Evolutionary conservation across 2,888 invertebrate genomes (phyloP).

Genomic region (Strigamia transsilvanica): DNA sequence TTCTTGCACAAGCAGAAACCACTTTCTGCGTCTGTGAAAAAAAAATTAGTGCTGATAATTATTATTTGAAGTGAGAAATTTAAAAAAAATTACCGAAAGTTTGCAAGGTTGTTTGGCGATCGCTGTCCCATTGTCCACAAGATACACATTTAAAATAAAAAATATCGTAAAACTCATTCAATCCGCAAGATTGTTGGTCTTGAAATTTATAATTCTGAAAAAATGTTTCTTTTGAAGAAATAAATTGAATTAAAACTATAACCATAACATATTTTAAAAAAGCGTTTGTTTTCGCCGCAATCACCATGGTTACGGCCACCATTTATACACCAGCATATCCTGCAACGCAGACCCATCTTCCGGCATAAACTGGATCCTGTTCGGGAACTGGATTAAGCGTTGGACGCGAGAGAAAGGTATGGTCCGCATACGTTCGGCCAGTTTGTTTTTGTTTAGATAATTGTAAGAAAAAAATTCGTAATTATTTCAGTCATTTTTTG

Average conservation of each 20-base stretch:
- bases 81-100: neutral
- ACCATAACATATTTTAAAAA: neutral
- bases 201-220: neutral
- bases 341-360: neutral
- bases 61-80: no score
- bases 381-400: neutral
- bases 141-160: conserved; percentile 21
- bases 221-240: neutral
- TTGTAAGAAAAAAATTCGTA: neutral
- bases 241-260: neutral
- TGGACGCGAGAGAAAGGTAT: neutral
- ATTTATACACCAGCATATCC: neutral
- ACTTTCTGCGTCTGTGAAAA: neutral
- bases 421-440: neutral
- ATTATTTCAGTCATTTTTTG: neutral
- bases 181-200: neutral
- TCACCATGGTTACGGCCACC: conserved; percentile 40
- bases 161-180: conserved; percentile 14
- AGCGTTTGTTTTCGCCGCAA: neutral
- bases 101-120: neutral
- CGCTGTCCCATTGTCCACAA: conserved; percentile 7
- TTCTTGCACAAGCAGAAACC: neutral
- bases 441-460: neutral
- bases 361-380: neutral
- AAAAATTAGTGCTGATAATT: neutral